A percentile compares a stretch with the other conserved stretches of the same genome.
These are phyloP conservation scores for Lepidurus arcticus DNA, from an alignment of 1,140 invertebrate species.

Conservation along the genomic window DNA sequence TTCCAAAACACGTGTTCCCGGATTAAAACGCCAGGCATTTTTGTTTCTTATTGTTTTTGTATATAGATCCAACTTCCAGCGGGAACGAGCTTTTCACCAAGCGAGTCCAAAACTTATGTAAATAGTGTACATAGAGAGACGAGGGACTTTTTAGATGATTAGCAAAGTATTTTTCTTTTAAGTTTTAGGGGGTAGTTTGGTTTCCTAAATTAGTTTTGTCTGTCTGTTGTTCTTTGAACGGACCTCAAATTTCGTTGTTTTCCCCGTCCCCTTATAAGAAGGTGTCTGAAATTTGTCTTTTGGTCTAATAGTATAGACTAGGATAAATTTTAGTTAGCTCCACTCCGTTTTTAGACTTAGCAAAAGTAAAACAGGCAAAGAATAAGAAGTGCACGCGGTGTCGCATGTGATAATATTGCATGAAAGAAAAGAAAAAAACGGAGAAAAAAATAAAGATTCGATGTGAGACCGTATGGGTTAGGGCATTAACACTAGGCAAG, in stretches of 20 bases:
- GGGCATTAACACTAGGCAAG: neutral
- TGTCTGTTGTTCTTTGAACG: neutral
- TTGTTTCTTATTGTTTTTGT: neutral
- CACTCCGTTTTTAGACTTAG: neutral
- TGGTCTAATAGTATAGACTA: neutral
- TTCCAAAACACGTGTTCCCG: neutral
- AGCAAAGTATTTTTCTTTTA: neutral
- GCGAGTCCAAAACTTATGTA: neutral
- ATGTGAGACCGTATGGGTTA: neutral
- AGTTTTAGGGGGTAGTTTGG: conserved; percentile 11
- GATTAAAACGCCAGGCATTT: neutral
- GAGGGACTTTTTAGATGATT: neutral
- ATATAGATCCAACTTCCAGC: neutral
- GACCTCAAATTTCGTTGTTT: neutral
- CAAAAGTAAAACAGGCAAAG: neutral
- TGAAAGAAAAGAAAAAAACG: neutral
- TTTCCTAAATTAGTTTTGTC: neutral
- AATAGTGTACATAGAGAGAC: neutral
- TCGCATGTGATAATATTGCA: neutral
- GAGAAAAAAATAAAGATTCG: no score
- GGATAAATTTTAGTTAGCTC: neutral
- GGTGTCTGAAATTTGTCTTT: neutral
- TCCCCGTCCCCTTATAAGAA: neutral
- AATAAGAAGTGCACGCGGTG: conserved; percentile 9
- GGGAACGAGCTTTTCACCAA: neutral